Evolutionary conservation across 1,140 invertebrate genomes (phyloP), one percentile per base, ranked within the genome.

Genomic region (Chrysomallon squamiferum): DNA sequence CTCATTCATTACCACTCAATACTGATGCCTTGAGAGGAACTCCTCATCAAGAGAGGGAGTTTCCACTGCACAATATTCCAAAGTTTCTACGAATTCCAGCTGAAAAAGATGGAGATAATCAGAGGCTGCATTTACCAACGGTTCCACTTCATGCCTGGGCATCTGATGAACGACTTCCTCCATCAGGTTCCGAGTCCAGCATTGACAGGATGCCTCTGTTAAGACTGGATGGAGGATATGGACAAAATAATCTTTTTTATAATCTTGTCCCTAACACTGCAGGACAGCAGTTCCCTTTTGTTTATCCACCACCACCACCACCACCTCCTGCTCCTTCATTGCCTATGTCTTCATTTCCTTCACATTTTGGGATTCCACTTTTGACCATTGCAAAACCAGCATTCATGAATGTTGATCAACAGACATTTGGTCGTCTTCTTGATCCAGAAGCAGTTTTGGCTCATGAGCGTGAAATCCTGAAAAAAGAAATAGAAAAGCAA

Each of bases 31-130:
- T 54, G 50, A 54, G 50, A 54, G 22, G 29, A 27, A 13, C n/a
- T 11, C 30, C 38, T 41, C 15, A 25, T 20, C 29, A 22, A 43
- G 27, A 38, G 63, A 67, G 50, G 38, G 59, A 61, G 41, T 63
- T 38, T 38, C 35, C 35, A 7, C 35, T 38, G 35, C 15, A 38
- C 15, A 15, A 38, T 50, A 73, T 73, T 62, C 76, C 74, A 43
- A 66, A 69, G 41, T 76, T 78, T 65, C 60, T 80, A 33, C 61
- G 73, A 27, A 65, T 80, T 22, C 64, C 72, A 38, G 78, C 78
- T 27, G 78, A 78, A 54, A 66, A 70, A 30, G 78, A 80, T 45
- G 62, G 65, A 5, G 45, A 66, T 11, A 54, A 45, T 32, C 30
- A 43, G 9, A 3, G 43, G 22, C 30, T 66, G 25, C 33, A 66